Percentiles rank a stretch among this genome's conserved stretches.
These are phyloP conservation scores for Lepus oiostolus DNA, from an alignment of 2,797 vertebrate species.

Conservation along the genomic window DNA sequence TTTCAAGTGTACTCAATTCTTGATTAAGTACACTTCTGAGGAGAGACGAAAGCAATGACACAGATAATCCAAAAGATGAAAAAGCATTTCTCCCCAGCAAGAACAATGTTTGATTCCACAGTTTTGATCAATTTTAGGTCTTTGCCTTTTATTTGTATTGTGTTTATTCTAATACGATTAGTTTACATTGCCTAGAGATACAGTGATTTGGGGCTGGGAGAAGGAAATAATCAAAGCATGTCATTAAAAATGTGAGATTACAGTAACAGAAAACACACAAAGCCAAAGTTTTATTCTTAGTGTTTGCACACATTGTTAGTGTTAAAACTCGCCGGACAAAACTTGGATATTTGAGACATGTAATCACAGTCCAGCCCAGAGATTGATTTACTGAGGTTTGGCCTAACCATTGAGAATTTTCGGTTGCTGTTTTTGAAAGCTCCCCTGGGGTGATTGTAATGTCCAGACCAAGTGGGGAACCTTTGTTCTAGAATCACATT, in stretches of 20 bases:
- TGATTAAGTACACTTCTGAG: not conserved
- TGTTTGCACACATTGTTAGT: not conserved
- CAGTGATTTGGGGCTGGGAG: not conserved
- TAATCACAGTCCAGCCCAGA: conserved; percentile 37
- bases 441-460: not conserved
- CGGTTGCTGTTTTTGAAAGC: not conserved
- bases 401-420: not conserved
- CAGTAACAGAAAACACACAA: conserved; percentile 8
- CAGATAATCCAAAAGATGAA: not conserved
- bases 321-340: conserved; percentile 20
- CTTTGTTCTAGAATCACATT: not conserved
- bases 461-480: not conserved
- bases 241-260: conserved; percentile 37
- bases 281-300: conserved; percentile 13
- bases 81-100: conserved; percentile 24
- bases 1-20: not conserved
- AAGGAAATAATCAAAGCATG: not conserved
- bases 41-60: not conserved
- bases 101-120: not conserved
- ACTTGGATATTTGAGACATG: not conserved
- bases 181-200: not conserved
- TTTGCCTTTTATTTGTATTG: conserved; percentile 14
- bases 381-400: conserved; percentile 1
- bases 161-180: conserved; percentile 22
- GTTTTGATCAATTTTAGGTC: not conserved